Evolutionary conservation across 2,888 invertebrate genomes (phyloP), one percentile per base, ranked within the genome.

Genomic region (Meandrusa payeni): DNA sequence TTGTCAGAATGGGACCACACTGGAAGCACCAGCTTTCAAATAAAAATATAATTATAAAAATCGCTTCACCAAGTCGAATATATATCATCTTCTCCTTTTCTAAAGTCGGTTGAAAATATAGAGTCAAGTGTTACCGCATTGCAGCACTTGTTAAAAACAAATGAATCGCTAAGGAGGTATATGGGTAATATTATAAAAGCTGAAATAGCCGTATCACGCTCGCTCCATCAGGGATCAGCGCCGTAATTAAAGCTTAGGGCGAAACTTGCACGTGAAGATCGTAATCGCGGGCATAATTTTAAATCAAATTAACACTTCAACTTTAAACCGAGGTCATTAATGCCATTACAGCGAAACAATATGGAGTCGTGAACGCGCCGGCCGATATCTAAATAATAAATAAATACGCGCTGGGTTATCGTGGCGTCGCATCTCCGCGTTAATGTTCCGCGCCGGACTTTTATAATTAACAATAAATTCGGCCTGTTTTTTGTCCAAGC

Each of bases 381-480:
- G 70, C 75, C 76, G 73, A 81, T 85, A 83, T 82, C 85, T 86
- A 82, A 83, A 85, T 86, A 87, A 86, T 87, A 86, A 85, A 86
- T 86, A 85, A 85, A 86, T 86, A 86, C 82, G 81, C 73, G 69
- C 60, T 65, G 69, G 50, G 67, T 63, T 83, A 85, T 86, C 85
- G 63, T 57, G 57, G 67, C 70, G 70, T 69, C 76, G 81, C 74
- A 86, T 85, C 85, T 79, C 71, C 66, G 69, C 68, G 77, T 79
- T 87, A 87, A 86, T 87, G 80, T 76, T 77, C 78, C 63, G 62
- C 72, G 75, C 67, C 70, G 65, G 78, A 86, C 70, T 86, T 86
- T 87, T 87, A 85, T 86, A 87, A 87, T 87, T 86, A 87, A 87
- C 86, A 83, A 86, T 87, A 86, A 87, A 87, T 87, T 86, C 72